Evolutionary conservation across 2,888 invertebrate genomes (phyloP).

Genomic region (Seladonia tumulorum): DNA sequence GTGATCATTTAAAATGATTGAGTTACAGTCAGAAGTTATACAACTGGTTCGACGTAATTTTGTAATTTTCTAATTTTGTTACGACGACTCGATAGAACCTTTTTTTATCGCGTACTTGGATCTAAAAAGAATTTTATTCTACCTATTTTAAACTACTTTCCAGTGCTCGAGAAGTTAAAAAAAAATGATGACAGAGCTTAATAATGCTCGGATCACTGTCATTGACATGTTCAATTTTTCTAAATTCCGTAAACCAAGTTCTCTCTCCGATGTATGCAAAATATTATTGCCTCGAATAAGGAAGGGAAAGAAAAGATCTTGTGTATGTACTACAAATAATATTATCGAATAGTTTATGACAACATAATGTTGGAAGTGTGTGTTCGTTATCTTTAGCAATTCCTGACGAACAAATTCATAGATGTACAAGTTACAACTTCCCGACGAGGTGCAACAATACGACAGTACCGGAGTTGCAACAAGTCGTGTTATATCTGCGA

Average conservation of each 20-base stretch:
- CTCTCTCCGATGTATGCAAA: not conserved
- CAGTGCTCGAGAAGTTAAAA: too few relatives aligned
- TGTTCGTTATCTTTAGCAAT: not conserved
- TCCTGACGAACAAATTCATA: not conserved
- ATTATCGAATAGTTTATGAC: not conserved
- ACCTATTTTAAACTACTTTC: too few relatives aligned
- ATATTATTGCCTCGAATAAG: not conserved
- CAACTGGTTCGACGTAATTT: too few relatives aligned
- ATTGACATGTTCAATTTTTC: too few relatives aligned
- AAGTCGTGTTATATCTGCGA: constrained; percentile 10
- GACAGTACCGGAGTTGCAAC: not conserved
- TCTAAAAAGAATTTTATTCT: too few relatives aligned
- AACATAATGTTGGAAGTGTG: not conserved
- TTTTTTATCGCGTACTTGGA: too few relatives aligned
- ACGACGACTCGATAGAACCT: too few relatives aligned
- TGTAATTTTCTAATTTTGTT: too few relatives aligned
- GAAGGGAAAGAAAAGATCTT: not conserved
- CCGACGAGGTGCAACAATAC: constrained; percentile 14
- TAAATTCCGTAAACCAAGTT: not conserved
- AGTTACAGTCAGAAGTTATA: too few relatives aligned
- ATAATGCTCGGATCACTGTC: too few relatives aligned
- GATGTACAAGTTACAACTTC: not conserved
- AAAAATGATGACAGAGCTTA: too few relatives aligned
- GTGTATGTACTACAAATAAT: not conserved
- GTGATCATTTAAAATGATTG: too few relatives aligned